A percentile compares a stretch with the other conserved stretches of the same genome.
These are phyloP conservation scores for Eutolmus rufibarbis DNA, from an alignment of 2,888 invertebrate species.

Conservation along the genomic window DNA sequence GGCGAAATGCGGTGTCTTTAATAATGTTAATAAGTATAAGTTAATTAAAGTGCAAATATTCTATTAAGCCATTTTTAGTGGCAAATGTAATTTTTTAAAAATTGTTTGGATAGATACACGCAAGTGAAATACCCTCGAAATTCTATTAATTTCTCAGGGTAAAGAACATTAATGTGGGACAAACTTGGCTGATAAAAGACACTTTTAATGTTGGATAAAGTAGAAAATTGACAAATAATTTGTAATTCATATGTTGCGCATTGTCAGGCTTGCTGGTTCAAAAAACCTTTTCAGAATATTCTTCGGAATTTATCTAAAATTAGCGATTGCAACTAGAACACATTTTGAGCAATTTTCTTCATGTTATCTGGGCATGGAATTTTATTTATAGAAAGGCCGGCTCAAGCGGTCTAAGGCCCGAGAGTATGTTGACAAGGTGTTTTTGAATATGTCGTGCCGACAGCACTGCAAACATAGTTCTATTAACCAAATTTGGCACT, in stretches of 20 bases:
- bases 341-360: not conserved
- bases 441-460: not conserved
- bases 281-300: not conserved
- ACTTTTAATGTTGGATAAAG: not conserved
- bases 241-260: not conserved
- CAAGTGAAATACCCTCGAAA: not conserved
- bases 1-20: not conserved
- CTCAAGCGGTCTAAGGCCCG: not conserved
- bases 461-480: not conserved
- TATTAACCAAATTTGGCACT: not conserved
- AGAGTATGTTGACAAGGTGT: not conserved
- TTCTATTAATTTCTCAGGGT: not conserved
- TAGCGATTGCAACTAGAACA: constrained; percentile 1
- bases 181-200: not conserved
- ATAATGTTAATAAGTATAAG: not conserved
- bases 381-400: constrained; percentile 32
- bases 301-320: not conserved
- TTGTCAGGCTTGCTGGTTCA: not conserved
- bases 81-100: not conserved
- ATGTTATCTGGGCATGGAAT: constrained; percentile 10
- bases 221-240: not conserved
- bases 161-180: not conserved
- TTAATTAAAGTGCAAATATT: too few relatives aligned
- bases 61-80: not conserved
- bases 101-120: not conserved